phyloP scores from a whole-genome alignment of 2,888 invertebrate genomes.

The Drosophila kuntzei region DNA sequence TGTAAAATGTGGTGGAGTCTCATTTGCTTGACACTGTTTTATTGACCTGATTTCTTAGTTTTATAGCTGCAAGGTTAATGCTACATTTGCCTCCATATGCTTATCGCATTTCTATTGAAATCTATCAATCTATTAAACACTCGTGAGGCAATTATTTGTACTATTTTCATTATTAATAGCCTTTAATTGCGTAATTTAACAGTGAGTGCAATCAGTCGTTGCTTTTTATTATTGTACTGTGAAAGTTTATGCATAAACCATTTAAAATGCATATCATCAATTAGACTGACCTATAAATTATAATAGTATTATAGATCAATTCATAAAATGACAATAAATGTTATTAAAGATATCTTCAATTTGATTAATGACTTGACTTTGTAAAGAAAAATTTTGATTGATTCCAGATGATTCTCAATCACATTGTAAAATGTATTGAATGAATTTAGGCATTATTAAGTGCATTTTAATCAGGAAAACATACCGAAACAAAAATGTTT shows the following conservation, averaged over 20 bases:
- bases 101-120: slow-evolving; percentile 20
- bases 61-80: slow-evolving; percentile 26
- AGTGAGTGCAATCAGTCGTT: slow-evolving; percentile 12
- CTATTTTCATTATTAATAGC: slow-evolving; percentile 44
- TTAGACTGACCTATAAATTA: slow-evolving; percentile 13
- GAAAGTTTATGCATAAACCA: slow-evolving; percentile 14
- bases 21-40: not conserved
- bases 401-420: not conserved
- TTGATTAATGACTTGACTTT: slow-evolving; percentile 1
- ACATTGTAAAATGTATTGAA: not conserved
- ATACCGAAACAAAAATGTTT: no score
- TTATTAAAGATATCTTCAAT: not conserved
- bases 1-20: not conserved
- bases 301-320: not conserved
- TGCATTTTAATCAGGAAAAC: no score
- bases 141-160: slow-evolving; percentile 4
- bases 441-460: no score
- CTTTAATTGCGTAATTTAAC: slow-evolving; percentile 44
- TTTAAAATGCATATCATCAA: slow-evolving; percentile 15
- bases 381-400: not conserved
- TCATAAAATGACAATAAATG: not conserved
- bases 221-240: slow-evolving; percentile 1
- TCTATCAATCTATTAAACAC: slow-evolving; percentile 16
- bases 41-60: slow-evolving; percentile 21
- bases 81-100: slow-evolving; percentile 3